These are phyloP conservation scores for Choristoneura fumiferana DNA, from an alignment of 1,140 invertebrate species.

Conservation along the genomic window DNA sequence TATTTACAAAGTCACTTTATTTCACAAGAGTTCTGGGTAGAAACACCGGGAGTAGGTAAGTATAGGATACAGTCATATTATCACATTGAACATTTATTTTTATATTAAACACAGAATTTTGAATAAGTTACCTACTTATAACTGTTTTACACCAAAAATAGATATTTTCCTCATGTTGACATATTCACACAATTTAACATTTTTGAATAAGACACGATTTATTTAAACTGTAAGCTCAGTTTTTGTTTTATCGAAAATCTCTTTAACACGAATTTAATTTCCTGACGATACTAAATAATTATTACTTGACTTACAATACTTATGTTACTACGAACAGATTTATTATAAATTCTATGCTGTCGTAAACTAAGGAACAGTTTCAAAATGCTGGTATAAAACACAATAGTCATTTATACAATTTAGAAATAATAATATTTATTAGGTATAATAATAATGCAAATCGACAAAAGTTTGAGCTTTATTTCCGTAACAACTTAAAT, in stretches of 20 bases:
- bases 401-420: background rate
- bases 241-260: conserved; percentile 6
- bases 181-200: conserved; percentile 14
- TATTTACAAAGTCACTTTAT: conserved; percentile 63
- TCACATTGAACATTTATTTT: conserved; percentile 69
- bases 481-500: background rate
- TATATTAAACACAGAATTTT: conserved; percentile 22
- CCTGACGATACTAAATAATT: background rate
- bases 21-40: conserved; percentile 53
- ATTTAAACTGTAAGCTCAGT: conserved; percentile 10
- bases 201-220: conserved; percentile 19
- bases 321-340: background rate
- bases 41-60: conserved; percentile 64
- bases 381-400: conserved; percentile 3
- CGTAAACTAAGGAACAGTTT: too few relatives aligned
- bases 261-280: conserved; percentile 1
- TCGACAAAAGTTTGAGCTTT: background rate
- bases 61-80: conserved; percentile 66
- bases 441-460: background rate
- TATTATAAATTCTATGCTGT: too few relatives aligned
- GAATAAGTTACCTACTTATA: conserved; percentile 12
- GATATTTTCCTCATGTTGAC: conserved; percentile 15
- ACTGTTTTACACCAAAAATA: conserved; percentile 19
- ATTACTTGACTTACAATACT: conserved; percentile 5
- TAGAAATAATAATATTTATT: too few relatives aligned